A percentile compares a stretch with the other conserved stretches of the same genome.
phyloP scores from a whole-genome alignment of 2,888 invertebrate species.

The Cyaniris semiargus region DNA sequence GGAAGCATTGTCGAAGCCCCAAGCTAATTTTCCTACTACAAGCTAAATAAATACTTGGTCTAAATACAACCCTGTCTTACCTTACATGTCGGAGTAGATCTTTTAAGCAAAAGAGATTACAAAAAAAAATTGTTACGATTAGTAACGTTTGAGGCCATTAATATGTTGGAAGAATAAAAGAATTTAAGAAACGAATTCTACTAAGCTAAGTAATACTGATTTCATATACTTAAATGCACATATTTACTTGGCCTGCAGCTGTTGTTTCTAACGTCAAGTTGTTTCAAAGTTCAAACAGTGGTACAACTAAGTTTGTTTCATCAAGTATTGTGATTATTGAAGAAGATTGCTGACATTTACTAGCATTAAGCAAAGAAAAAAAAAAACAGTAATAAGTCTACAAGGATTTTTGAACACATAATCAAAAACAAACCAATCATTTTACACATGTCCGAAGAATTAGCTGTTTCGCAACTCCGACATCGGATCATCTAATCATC shows the following conservation, averaged over 20 bases:
- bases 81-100: slow-evolving; percentile 40
- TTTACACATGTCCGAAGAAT: background rate
- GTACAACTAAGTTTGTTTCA: background rate
- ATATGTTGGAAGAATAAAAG: slow-evolving; percentile 20
- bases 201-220: slow-evolving; percentile 34
- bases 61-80: slow-evolving; percentile 55
- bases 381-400: background rate
- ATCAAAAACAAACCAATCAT: background rate
- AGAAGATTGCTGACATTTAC: background rate
- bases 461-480: no score
- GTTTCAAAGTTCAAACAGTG: background rate
- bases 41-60: slow-evolving; percentile 66
- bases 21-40: slow-evolving; percentile 51
- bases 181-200: slow-evolving; percentile 30
- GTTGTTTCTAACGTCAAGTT: slow-evolving; percentile 15
- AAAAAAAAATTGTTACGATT: background rate
- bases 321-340: background rate
- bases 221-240: slow-evolving; percentile 33
- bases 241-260: slow-evolving; percentile 23
- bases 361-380: background rate
- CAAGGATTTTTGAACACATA: background rate
- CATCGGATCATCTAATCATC: no score
- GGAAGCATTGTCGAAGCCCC: slow-evolving; percentile 38
- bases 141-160: background rate
- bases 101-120: background rate